A percentile compares a stretch with the other conserved stretches of the same genome.
Conservation (phyloP, 2,113 vertebrate genomes). For the Dicentrarchus labrax region DNA sequence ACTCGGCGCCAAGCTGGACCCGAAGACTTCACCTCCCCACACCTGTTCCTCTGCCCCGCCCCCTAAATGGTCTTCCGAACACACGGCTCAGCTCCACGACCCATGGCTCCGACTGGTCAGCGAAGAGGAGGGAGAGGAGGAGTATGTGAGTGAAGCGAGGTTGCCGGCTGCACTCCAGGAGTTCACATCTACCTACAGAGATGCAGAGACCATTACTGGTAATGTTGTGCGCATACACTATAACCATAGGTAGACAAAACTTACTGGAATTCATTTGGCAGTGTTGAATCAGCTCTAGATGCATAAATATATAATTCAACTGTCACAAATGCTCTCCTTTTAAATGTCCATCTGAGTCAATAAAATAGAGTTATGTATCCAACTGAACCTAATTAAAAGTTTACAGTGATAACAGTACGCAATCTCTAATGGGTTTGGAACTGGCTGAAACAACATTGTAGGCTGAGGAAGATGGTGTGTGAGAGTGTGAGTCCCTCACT, state of each 20-base stretch:
- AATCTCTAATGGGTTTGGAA: background rate
- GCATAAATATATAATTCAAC: slow-evolving; percentile 25
- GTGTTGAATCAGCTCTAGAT: slow-evolving; percentile 16
- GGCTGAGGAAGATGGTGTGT: slow-evolving; percentile 12
- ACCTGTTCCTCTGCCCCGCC: slow-evolving; percentile 85
- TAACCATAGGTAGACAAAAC: slow-evolving; percentile 11
- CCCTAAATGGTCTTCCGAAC: slow-evolving; percentile 75
- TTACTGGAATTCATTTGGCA: slow-evolving; percentile 34
- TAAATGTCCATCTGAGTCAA: background rate
- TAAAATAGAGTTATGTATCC: background rate
- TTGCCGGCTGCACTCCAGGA: slow-evolving; percentile 69
- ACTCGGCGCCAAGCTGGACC: slow-evolving; percentile 96
- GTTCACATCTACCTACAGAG: slow-evolving; percentile 85
- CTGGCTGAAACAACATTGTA: background rate
- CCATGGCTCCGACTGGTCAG: slow-evolving; percentile 80
- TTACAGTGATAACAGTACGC: background rate
- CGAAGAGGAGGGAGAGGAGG: slow-evolving; percentile 86
- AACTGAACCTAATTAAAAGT: background rate
- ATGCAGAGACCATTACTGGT: slow-evolving; percentile 99
- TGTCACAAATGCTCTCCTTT: background rate
- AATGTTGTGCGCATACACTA: slow-evolving; percentile 56
- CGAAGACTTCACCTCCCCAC: slow-evolving; percentile 85
- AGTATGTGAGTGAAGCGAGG: slow-evolving; percentile 90
- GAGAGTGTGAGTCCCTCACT: slow-evolving; percentile 61
- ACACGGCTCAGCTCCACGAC: slow-evolving; percentile 66